Percentiles rank a stretch among this genome's conserved stretches.
Evolutionary conservation across 2,797 vertebrate genomes (phyloP).

Genomic region (Euthynnus affinis): DNA sequence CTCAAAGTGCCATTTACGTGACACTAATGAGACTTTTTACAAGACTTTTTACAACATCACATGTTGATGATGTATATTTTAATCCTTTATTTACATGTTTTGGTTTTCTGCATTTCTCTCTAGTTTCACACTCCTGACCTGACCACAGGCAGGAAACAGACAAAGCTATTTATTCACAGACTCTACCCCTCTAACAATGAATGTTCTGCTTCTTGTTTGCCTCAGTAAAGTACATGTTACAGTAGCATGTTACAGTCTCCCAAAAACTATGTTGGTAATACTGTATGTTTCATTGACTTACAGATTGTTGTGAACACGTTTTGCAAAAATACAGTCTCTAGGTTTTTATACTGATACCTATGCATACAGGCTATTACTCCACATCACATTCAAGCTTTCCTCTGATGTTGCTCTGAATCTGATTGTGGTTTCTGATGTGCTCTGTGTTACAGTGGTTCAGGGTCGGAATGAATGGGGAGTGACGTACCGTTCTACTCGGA

Average conservation of each 20-base stretch:
- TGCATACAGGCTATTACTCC: too few species aligned
- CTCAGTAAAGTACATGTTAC: neutral
- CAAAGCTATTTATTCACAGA: neutral
- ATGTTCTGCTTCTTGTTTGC: neutral
- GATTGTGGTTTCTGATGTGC: slow-evolving; percentile 1
- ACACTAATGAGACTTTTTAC: neutral
- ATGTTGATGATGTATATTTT: neutral
- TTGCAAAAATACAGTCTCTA: too few species aligned
- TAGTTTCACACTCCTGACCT: slow-evolving; percentile 2
- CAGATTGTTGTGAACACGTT: too few species aligned
- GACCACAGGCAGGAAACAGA: neutral
- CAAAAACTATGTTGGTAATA: too few species aligned
- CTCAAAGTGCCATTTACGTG: neutral
- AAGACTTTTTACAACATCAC: too few species aligned
- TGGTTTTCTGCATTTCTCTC: neutral
- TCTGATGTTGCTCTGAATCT: neutral
- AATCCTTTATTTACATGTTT: neutral
- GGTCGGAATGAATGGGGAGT: neutral
- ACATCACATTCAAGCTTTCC: too few species aligned
- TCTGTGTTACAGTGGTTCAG: slow-evolving; percentile 42
- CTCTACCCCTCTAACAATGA: neutral
- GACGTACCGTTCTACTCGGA: rapidly evolving
- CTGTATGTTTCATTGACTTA: too few species aligned
- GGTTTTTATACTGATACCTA: too few species aligned
- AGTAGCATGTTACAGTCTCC: too few species aligned